Conservation (phyloP, 92 coral and sea anemone genomes). For the Zoanthus sociatus region DNA sequence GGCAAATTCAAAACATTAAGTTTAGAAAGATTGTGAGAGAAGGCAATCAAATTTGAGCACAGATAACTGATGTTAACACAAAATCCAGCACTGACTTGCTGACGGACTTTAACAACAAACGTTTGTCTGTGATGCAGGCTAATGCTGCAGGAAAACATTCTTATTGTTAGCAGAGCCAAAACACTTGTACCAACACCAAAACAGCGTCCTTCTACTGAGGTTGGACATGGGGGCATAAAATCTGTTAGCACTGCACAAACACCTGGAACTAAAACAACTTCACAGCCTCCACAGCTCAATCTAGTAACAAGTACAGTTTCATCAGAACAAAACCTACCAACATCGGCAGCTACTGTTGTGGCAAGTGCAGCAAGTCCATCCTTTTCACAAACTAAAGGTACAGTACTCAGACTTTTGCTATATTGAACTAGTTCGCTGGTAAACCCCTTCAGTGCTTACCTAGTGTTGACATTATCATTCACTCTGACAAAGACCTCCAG, state of each 20-base stretch:
- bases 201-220: neutral
- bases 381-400: neutral
- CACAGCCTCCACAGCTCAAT: neutral
- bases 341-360: neutral
- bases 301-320: neutral
- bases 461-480: no score
- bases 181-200: slow-evolving; percentile 38
- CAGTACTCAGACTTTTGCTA: no score
- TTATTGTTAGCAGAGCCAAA: slow-evolving; percentile 4
- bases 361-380: neutral
- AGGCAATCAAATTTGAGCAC: no score
- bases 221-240: neutral
- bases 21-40: no score
- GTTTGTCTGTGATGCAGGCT: neutral
- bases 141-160: neutral
- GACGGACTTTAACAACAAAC: neutral
- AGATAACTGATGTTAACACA: no score
- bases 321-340: neutral
- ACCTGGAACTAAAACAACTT: neutral
- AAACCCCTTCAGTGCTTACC: no score
- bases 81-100: no score
- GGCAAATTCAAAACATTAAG: no score
- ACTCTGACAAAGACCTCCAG: no score
- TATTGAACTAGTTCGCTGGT: neutral
- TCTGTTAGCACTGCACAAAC: neutral